These are phyloP conservation scores for Chrysaora quinquecirrha DNA, from an alignment of 30 jellyfish, hydroid and myxozoan genomes.

Conservation along the genomic window DNA sequence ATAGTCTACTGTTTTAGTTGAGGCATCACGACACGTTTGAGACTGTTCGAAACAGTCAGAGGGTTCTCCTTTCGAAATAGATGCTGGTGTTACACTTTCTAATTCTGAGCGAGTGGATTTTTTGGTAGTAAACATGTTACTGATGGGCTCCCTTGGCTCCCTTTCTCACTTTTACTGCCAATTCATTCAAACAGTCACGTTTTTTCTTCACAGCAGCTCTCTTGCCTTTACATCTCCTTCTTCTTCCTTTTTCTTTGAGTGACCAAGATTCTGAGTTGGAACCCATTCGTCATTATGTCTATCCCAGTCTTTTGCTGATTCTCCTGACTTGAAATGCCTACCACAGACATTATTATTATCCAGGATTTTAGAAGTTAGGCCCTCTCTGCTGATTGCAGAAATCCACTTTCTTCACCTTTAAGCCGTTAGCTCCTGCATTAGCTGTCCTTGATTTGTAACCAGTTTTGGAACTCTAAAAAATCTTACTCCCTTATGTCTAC, in stretches of 20 bases:
- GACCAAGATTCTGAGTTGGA: slow-evolving; percentile 55
- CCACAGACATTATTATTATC: slow-evolving; percentile 38
- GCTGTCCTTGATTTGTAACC: background rate
- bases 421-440: background rate
- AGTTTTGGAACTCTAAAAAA: background rate
- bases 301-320: slow-evolving; percentile 51
- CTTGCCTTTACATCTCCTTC: background rate
- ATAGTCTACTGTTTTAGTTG: background rate
- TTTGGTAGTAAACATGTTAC: background rate
- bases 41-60: background rate
- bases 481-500: background rate
- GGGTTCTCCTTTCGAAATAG: background rate
- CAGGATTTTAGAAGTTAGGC: slow-evolving; percentile 23
- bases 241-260: slow-evolving; percentile 25
- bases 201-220: background rate
- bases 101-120: background rate
- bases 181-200: background rate
- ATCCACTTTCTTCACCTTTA: slow-evolving; percentile 33
- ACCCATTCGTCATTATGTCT: slow-evolving; percentile 48
- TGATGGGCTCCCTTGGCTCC: background rate
- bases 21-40: background rate
- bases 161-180: background rate
- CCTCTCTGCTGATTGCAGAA: slow-evolving; percentile 43
- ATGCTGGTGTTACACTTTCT: background rate
- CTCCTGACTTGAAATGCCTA: slow-evolving; percentile 45